Conservation (phyloP, 2,888 invertebrate genomes). For the Phrixothrix hirtus region DNA sequence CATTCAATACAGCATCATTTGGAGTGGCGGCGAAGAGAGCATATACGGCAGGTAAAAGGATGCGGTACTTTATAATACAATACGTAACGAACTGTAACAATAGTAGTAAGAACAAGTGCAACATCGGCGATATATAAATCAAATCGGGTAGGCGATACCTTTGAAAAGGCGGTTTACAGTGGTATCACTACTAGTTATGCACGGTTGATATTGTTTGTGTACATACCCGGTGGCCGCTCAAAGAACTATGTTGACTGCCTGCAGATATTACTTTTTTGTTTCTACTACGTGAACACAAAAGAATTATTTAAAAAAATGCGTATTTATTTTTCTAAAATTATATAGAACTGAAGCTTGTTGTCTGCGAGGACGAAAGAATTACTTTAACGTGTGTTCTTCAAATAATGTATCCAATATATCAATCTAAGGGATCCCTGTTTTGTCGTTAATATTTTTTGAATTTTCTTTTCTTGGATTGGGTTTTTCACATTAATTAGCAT, state of each 20-base stretch:
- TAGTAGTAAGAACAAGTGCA: conserved; percentile 30
- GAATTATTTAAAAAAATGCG: too few species aligned
- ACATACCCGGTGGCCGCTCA: conserved; percentile 7
- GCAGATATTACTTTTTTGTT: neutral
- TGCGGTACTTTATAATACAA: conserved; percentile 25
- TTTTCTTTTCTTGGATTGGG: too few species aligned
- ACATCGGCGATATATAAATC: conserved; percentile 30
- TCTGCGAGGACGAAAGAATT: too few species aligned
- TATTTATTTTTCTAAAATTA: too few species aligned
- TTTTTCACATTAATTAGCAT: too few species aligned
- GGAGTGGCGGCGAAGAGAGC: conserved; percentile 17
- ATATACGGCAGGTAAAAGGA: conserved; percentile 24
- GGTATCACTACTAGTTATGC: conserved; percentile 26
- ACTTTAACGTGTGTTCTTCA: too few species aligned
- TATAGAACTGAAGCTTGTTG: too few species aligned
- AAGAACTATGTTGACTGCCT: neutral
- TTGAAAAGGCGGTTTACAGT: conserved; percentile 24
- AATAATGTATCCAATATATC: too few species aligned
- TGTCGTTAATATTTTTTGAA: too few species aligned
- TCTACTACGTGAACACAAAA: neutral
- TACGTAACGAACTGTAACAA: conserved; percentile 31
- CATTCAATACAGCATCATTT: conserved; percentile 19
- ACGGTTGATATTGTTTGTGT: conserved; percentile 14
- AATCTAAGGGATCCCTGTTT: too few species aligned
- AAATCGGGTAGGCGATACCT: conserved; percentile 26